These are phyloP conservation scores for Sturnus vulgaris DNA, from an alignment of 2,113 vertebrate species.

Conservation along the genomic window DNA sequence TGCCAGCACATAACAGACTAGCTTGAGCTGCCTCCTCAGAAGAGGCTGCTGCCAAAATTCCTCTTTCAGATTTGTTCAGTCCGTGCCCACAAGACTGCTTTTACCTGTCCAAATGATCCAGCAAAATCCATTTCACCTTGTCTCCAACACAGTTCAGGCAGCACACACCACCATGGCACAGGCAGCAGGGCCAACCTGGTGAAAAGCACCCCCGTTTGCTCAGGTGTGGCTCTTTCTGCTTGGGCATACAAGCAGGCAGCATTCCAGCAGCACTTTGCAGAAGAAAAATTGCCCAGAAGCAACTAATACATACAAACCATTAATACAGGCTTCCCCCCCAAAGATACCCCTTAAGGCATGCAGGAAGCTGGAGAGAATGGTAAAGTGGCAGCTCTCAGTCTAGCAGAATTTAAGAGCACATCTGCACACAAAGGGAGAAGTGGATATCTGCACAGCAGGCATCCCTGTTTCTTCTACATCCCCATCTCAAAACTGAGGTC, in stretches of 20 bases:
- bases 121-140: neutral
- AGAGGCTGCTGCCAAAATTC: neutral
- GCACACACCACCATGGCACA: accelerated
- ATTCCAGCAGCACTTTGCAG: neutral
- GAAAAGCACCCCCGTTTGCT: neutral
- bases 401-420: neutral
- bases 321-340: neutral
- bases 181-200: neutral
- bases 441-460: neutral
- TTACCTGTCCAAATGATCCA: neutral
- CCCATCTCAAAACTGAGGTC: neutral
- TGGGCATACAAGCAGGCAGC: neutral
- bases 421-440: neutral
- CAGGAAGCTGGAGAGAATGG: neutral
- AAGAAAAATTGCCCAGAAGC: neutral
- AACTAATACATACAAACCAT: neutral
- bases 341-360: neutral
- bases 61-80: neutral
- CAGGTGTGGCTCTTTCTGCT: neutral
- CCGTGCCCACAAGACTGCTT: neutral
- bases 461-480: neutral
- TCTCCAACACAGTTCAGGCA: neutral
- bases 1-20: neutral
- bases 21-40: neutral
- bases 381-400: neutral